Evolutionary conservation across 2,113 vertebrate genomes (phyloP), one percentile per base, ranked within the genome.

Genomic region (Natator depressus): DNA sequence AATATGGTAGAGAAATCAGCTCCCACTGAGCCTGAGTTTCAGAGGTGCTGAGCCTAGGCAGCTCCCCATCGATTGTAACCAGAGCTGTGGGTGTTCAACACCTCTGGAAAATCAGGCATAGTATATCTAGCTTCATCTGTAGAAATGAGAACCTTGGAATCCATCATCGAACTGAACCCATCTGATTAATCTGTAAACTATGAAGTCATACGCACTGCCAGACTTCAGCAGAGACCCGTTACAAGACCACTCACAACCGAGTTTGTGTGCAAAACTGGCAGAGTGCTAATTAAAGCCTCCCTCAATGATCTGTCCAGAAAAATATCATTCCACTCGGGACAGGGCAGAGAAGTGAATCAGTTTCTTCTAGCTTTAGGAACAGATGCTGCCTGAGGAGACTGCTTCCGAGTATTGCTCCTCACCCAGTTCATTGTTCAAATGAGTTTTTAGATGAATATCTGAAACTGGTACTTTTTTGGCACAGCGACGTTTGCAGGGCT

Each of bases 391-490:
- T 0, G 1, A 49, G 82, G 65, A 59, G 62, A 57, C 0, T 7
- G 82, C 87, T 69, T 20, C 0, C 87, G 49, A 65, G 0, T 10
- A 5, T 1, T 3, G 4, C n/a, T n/a, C 38, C 85, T 55, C 59
- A 8, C 81, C 85, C 31, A 3, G 0, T n/a, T 53, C 29, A 4
- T 12, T 1, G 0, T 92, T 87, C 82, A 11, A 57, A 3, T 0
- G 2, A 8, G 1, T 10, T 80, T 78, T 35, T 0, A 57, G 27
- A 3, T 17, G 16, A 78, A 11, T 2, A 76, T 57, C 42, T 13
- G 57, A 22, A 11, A 0, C 1, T 0, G 9, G 42, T 0, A 17
- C 0, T 0, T 1, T 1, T 25, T 4, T 42, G 62, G 20, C n/a
- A 46, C 80, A 80, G 3, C 1, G 2, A 3, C 3, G n/a, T 31